These are phyloP conservation scores for Apocheima hispidaria DNA, from an alignment of 2,888 invertebrate species.

Conservation along the genomic window DNA sequence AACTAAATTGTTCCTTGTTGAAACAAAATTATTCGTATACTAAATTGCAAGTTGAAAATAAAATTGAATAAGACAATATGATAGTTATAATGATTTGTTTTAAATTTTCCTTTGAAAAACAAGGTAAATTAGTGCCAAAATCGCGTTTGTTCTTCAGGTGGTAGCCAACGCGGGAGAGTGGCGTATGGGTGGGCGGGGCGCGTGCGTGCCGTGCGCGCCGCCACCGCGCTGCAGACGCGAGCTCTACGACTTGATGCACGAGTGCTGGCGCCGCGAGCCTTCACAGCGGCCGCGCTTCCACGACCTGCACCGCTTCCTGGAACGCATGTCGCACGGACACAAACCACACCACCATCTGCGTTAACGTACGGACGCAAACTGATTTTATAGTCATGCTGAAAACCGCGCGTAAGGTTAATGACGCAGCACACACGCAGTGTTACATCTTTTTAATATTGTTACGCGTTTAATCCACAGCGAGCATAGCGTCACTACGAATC, in stretches of 20 bases:
- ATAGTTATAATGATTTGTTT: too few species aligned
- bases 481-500: constrained; percentile 4
- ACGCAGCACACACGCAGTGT: too few species aligned
- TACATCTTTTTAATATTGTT: too few species aligned
- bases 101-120: too few species aligned
- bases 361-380: constrained; percentile 41
- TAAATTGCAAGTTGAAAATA: too few species aligned
- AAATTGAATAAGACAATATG: too few species aligned
- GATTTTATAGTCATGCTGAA: not conserved
- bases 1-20: too few species aligned
- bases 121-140: too few species aligned
- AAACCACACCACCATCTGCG: constrained; percentile 66
- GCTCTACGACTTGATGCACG: constrained; percentile 96
- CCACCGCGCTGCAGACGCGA: constrained; percentile 93
- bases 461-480: too few species aligned
- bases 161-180: constrained; percentile 88
- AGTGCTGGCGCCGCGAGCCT: constrained; percentile 95
- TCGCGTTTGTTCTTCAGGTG: constrained; percentile 83
- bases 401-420: not conserved
- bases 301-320: constrained; percentile 95
- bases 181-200: constrained; percentile 80
- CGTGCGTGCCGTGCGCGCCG: constrained; percentile 84
- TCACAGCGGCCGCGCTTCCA: constrained; percentile 93
- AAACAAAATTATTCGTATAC: too few species aligned
- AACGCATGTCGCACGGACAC: constrained; percentile 90